Evolutionary conservation across 1,140 invertebrate genomes (phyloP), one percentile per base, ranked within the genome.

Genomic region (Drosophila willistoni): DNA sequence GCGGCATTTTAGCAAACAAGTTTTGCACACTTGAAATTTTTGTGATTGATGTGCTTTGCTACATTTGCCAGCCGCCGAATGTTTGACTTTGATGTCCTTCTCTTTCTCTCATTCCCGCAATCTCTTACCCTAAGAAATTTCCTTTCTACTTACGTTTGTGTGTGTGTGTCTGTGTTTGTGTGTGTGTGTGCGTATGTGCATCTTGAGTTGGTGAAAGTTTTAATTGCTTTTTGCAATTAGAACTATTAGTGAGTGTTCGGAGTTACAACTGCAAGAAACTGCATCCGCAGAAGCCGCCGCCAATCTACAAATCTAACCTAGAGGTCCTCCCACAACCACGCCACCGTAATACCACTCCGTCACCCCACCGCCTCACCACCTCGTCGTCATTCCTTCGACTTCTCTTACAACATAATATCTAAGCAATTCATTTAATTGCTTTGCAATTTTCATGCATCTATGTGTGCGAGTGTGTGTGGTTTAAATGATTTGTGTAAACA

Each of bases 161-260:
- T 51, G 19, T n/a, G 34, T 39, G 36, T 14, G 22, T 57, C 44
- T 54, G 62, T 47, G 63, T 77, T 60, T 87, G 71, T 73, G 77
- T n/a, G 34, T 39, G 36, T 14, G 22, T 57, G 54, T 54, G 62
- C 55, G 63, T 77, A 64, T 87, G 71, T 73, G 77, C 80, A 80
- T 89, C 83, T 87, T 87, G 80, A 89, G 84, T 76, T 71, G 68
- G 80, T 66, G 77, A 89, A 89, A 89, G 84, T 89, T 89, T 89
- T 89, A 89, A 89, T 89, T 89, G 84, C 84, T 89, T 89, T 89
- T 89, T 89, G 84, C 84, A 89, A 89, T 89, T 89, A 89, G 84
- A 89, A 89, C 84, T 89, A 89, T 89, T 89, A 89, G 85, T 87
- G 83, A 87, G 77, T 87, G 79, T 69, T 73, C 72, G 81, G 68